A percentile compares a stretch with the other conserved stretches of the same genome.
phyloP scores from a whole-genome alignment of 2,888 invertebrate species.

The Coenonympha glycerion region DNA sequence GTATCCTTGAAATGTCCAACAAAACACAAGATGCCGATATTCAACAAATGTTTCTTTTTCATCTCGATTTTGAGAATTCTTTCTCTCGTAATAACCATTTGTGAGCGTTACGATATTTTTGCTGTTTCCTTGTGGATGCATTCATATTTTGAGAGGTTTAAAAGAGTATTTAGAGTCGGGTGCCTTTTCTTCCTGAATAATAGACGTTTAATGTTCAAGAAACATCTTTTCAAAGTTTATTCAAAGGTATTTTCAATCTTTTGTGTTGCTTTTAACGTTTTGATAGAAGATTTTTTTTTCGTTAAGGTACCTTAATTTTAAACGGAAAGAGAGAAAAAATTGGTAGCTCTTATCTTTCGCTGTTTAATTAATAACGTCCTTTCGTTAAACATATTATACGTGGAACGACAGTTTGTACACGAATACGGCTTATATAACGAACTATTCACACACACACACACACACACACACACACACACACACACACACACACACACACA shows the following conservation, averaged over 20 bases:
- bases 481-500: too few relatives aligned
- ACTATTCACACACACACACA: too few relatives aligned
- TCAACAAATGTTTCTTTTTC: slow-evolving; percentile 18
- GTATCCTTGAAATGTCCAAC: neutral
- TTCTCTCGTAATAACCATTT: slow-evolving; percentile 28
- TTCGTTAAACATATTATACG: too few relatives aligned
- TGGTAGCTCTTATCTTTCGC: too few relatives aligned
- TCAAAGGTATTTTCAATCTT: neutral
- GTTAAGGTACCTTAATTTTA: neutral
- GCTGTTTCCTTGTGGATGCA: slow-evolving; percentile 18
- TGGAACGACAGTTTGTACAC: too few relatives aligned
- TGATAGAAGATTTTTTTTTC: neutral
- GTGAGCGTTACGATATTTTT: slow-evolving; percentile 14
- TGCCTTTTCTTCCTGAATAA: slow-evolving; percentile 8
- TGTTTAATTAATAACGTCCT: too few relatives aligned
- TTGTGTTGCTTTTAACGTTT: neutral
- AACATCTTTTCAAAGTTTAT: neutral
- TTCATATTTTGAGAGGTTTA: slow-evolving; percentile 13
- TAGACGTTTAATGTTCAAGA: slow-evolving; percentile 2
- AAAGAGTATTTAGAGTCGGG: slow-evolving; percentile 9
- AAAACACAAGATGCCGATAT: slow-evolving; percentile 20
- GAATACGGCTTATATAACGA: too few relatives aligned
- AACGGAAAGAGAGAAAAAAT: too few relatives aligned
- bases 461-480: too few relatives aligned
- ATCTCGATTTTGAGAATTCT: slow-evolving; percentile 32